A percentile compares a stretch with the other conserved stretches of the same genome.
phyloP scores from a whole-genome alignment of 2,888 invertebrate species.

The Athrips mouffetella region DNA sequence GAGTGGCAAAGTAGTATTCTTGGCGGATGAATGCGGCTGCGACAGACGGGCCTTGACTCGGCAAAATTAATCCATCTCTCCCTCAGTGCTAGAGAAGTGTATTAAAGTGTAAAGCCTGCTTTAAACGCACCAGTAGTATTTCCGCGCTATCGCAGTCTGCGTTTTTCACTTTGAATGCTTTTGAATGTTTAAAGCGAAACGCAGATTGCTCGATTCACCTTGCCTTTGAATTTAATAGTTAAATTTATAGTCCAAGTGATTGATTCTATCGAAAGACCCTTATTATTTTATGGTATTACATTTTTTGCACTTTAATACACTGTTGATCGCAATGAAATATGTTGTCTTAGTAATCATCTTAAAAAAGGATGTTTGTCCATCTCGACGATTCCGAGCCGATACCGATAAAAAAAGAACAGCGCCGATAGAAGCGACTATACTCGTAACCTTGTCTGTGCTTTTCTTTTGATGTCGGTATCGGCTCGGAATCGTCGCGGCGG shows the following conservation, averaged over 20 bases:
- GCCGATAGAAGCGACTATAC: too few species aligned
- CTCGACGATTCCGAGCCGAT: too few species aligned
- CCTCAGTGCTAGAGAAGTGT: constrained; percentile 49
- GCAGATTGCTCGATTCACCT: neutral
- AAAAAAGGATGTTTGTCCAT: too few species aligned
- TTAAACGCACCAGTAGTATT: constrained; percentile 14
- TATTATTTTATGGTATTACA: too few species aligned
- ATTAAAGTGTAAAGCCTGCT: constrained; percentile 40
- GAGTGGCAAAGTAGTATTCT: constrained; percentile 62
- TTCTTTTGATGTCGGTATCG: too few species aligned
- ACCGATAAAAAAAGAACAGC: too few species aligned
- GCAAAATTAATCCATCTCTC: constrained; percentile 70
- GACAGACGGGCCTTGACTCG: constrained; percentile 61
- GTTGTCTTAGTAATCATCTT: too few species aligned
- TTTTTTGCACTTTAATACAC: neutral
- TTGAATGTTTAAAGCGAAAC: too few species aligned
- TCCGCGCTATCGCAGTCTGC: neutral
- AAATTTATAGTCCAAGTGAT: neutral
- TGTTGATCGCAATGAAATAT: too few species aligned
- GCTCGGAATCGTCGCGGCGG: too few species aligned
- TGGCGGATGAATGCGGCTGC: constrained; percentile 56
- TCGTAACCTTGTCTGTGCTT: too few species aligned
- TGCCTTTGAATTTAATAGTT: neutral
- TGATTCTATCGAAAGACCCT: too few species aligned
- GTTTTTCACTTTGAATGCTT: neutral